Percentiles rank a stretch among this genome's conserved stretches.
Evolutionary conservation across 1,140 invertebrate species (phyloP).

Genomic region (Trachymyrmex cornetzi): DNA sequence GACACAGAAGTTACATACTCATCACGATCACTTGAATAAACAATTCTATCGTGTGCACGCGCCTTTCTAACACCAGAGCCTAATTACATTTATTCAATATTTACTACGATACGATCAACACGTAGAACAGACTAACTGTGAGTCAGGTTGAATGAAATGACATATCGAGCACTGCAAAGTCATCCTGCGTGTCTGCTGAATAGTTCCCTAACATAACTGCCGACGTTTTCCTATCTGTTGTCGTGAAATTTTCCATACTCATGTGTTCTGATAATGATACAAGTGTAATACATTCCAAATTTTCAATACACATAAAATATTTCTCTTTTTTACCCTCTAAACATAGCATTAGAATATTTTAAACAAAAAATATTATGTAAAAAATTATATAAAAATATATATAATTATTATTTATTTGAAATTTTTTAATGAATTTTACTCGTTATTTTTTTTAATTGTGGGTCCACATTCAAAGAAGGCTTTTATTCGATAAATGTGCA

Average conservation of each 20-base stretch:
- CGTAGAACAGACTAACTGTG: slow-evolving; percentile 72
- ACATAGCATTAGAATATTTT: neutral
- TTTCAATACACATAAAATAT: neutral
- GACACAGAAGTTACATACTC: slow-evolving; percentile 55
- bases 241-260: slow-evolving; percentile 9
- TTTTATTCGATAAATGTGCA: too few species aligned
- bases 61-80: slow-evolving; percentile 64
- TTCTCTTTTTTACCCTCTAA: neutral
- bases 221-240: slow-evolving; percentile 1
- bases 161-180: slow-evolving; percentile 78
- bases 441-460: neutral
- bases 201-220: slow-evolving; percentile 15
- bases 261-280: slow-evolving; percentile 4
- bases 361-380: neutral
- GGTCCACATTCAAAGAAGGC: too few species aligned
- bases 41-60: slow-evolving; percentile 47
- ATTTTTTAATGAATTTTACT: neutral
- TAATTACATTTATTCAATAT: slow-evolving; percentile 83
- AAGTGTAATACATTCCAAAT: neutral
- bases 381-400: neutral
- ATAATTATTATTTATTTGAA: neutral
- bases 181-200: slow-evolving; percentile 71
- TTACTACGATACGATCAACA: slow-evolving; percentile 78
- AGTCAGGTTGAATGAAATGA: slow-evolving; percentile 77
- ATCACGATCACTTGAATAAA: slow-evolving; percentile 38